Percentiles rank a stretch among this genome's conserved stretches.
Evolutionary conservation across 1,140 invertebrate genomes (phyloP).

Genomic region (Coptotermes formosanus): DNA sequence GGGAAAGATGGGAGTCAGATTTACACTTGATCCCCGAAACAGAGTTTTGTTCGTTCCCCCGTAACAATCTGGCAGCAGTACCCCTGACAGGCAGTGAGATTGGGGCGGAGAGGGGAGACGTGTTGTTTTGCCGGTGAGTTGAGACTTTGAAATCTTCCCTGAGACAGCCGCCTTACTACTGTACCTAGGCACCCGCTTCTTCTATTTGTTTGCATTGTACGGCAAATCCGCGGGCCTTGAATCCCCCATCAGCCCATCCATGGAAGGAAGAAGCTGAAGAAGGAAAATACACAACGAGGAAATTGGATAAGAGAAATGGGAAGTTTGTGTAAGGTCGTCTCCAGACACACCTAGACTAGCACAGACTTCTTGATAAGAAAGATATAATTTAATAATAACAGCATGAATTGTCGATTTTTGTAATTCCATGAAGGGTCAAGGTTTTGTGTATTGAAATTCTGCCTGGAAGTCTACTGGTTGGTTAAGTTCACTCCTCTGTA

Average conservation of each 20-base stretch:
- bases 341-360: neutral
- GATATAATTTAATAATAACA: too few species aligned
- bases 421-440: too few species aligned
- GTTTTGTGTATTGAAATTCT: too few species aligned
- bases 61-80: neutral
- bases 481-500: neutral
- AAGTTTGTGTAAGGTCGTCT: neutral
- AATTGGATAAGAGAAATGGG: neutral
- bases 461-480: too few species aligned
- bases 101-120: neutral
- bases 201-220: neutral
- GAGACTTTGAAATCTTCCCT: neutral
- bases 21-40: constrained; percentile 4
- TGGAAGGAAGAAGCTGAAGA: too few species aligned
- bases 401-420: too few species aligned
- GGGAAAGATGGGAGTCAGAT: neutral
- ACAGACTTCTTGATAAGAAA: too few species aligned
- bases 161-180: neutral
- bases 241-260: neutral
- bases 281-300: neutral
- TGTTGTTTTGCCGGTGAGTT: neutral
- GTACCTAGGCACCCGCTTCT: neutral
- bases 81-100: neutral
- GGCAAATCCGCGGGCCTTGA: neutral
- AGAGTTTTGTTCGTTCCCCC: neutral